Conservation (phyloP, 2,888 invertebrate species). For the Tetragnatha montana region DNA sequence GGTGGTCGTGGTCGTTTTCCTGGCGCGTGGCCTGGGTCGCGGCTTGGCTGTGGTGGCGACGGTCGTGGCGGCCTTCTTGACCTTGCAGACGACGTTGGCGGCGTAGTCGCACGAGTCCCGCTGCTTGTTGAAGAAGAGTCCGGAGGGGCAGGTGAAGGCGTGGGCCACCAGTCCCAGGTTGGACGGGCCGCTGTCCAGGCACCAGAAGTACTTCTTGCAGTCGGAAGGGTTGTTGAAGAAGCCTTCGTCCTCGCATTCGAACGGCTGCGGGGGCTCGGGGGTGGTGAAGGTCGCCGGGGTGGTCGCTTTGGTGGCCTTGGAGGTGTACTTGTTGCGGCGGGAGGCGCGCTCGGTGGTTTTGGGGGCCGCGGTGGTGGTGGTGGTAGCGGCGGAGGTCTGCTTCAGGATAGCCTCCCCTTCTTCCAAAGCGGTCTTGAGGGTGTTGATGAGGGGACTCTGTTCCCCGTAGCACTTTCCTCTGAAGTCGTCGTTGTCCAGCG, state of each 20-base stretch:
- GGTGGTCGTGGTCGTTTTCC: slow-evolving; percentile 49
- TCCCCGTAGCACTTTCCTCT: slow-evolving; percentile 89
- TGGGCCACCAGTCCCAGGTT: slow-evolving; percentile 93
- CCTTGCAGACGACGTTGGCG: slow-evolving; percentile 82
- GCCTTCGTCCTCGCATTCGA: slow-evolving; percentile 94
- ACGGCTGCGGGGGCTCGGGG: slow-evolving; percentile 86
- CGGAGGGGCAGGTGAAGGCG: slow-evolving; percentile 94
- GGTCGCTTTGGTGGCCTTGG: slow-evolving; percentile 28
- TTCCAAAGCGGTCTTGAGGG: slow-evolving; percentile 75
- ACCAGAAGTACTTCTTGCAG: slow-evolving; percentile 97
- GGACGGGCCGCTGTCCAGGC: slow-evolving; percentile 85
- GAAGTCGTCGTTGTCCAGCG: slow-evolving; percentile 95
- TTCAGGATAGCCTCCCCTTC: slow-evolving; percentile 36
- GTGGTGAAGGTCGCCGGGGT: slow-evolving; percentile 86
- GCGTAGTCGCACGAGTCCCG: slow-evolving; percentile 95
- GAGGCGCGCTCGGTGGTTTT: slow-evolving; percentile 8
- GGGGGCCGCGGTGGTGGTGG: slow-evolving; percentile 42
- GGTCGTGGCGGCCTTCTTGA: slow-evolving; percentile 55
- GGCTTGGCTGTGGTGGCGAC: slow-evolving; percentile 54
- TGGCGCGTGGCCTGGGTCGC: slow-evolving; percentile 40
- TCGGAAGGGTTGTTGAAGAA: slow-evolving; percentile 93
- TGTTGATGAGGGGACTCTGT: slow-evolving; percentile 93
- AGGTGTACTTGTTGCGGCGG: slow-evolving; percentile 16
- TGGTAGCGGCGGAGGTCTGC: slow-evolving; percentile 19
- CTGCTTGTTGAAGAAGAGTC: slow-evolving; percentile 91